These are phyloP conservation scores for Synanthedon andrenaeformis DNA, from an alignment of 2,888 invertebrate species.

Conservation along the genomic window DNA sequence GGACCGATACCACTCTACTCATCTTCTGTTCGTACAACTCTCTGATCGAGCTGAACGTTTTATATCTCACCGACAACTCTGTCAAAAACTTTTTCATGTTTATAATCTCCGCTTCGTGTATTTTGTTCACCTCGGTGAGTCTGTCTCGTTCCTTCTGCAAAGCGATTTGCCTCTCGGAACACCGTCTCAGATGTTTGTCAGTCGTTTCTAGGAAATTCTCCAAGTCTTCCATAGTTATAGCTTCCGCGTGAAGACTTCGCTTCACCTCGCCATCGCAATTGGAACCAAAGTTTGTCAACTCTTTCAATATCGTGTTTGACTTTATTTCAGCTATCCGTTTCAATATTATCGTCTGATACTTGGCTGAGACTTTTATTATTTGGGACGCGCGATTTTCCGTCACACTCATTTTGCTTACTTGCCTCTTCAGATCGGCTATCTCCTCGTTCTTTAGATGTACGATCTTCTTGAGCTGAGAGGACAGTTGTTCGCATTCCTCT, in stretches of 20 bases:
- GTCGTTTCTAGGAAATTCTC: slow-evolving; percentile 61
- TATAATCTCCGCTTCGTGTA: slow-evolving; percentile 54
- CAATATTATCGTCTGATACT: slow-evolving; percentile 58
- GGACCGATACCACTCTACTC: slow-evolving; percentile 42
- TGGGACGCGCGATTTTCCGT: slow-evolving; percentile 52
- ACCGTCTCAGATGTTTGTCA: slow-evolving; percentile 46
- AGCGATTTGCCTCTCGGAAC: slow-evolving; percentile 43
- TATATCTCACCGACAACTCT: slow-evolving; percentile 47
- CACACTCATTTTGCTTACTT: slow-evolving; percentile 47
- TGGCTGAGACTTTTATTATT: slow-evolving; percentile 58
- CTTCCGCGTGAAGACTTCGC: slow-evolving; percentile 39
- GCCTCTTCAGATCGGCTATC: slow-evolving; percentile 50
- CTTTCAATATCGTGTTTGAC: slow-evolving; percentile 49
- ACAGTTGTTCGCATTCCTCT: slow-evolving; percentile 49
- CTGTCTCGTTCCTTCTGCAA: slow-evolving; percentile 54
- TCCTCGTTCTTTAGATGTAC: slow-evolving; percentile 58
- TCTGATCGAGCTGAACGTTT: slow-evolving; percentile 46
- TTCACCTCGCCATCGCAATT: slow-evolving; percentile 40
- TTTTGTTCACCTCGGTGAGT: slow-evolving; percentile 45
- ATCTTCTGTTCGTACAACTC: slow-evolving; percentile 51
- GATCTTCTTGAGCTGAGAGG: slow-evolving; percentile 50
- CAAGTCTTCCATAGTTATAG: slow-evolving; percentile 55
- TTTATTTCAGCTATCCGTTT: slow-evolving; percentile 58
- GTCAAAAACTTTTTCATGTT: slow-evolving; percentile 51
- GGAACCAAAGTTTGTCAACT: slow-evolving; percentile 49